These are phyloP conservation scores for Yoshiicerus persimilis DNA, from an alignment of 1,140 invertebrate species.

Conservation along the genomic window DNA sequence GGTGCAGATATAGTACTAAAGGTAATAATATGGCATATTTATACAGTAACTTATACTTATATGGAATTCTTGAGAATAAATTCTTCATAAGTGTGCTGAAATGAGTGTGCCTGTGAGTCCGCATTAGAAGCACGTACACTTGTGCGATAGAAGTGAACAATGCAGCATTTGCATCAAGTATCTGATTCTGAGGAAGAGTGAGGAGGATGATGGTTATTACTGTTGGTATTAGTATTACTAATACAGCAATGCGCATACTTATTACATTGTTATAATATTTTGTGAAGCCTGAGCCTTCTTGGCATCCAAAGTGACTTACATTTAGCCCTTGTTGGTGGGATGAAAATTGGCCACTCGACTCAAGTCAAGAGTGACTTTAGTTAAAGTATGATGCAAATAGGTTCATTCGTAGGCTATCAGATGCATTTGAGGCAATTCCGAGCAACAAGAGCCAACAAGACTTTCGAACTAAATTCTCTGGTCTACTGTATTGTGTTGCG, in stretches of 20 bases:
- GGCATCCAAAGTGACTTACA: neutral
- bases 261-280: too few relatives aligned
- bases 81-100: too few relatives aligned
- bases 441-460: neutral
- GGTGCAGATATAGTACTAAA: too few relatives aligned
- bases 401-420: neutral
- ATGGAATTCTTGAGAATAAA: too few relatives aligned
- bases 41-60: too few relatives aligned
- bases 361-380: neutral
- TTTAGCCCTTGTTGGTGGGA: neutral
- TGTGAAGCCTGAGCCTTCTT: neutral
- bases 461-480: neutral
- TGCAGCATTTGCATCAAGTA: neutral
- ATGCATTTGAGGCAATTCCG: neutral
- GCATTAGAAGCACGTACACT: too few relatives aligned
- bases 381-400: neutral
- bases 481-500: neutral
- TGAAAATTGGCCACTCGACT: neutral
- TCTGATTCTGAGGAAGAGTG: neutral
- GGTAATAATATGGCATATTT: too few relatives aligned
- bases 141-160: neutral
- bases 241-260: neutral
- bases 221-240: neutral
- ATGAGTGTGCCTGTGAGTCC: too few relatives aligned
- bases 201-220: neutral